Evolutionary conservation across 2,113 vertebrate species (phyloP).

Genomic region (Oxyura jamaicensis): DNA sequence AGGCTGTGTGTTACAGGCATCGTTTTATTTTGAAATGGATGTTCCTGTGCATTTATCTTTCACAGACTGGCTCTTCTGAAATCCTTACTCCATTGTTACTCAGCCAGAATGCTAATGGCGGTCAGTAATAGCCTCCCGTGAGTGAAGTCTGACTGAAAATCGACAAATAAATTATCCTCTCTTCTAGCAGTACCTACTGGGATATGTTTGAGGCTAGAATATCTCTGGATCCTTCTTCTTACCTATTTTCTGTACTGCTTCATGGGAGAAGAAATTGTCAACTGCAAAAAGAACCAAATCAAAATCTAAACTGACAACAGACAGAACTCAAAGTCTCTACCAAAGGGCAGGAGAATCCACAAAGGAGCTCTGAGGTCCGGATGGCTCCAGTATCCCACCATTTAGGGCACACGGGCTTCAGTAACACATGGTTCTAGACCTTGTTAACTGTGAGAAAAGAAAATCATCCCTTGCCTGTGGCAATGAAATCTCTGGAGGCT

Average conservation of each 20-base stretch:
- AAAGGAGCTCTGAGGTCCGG: not conserved
- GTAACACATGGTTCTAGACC: not conserved
- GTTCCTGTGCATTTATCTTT: conserved; percentile 38
- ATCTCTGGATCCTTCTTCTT: not conserved
- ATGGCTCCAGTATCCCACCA: not conserved
- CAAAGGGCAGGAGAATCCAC: not conserved
- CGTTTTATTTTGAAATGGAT: conserved; percentile 54
- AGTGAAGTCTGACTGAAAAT: conserved; percentile 27
- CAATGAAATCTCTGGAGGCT: not conserved
- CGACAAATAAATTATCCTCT: not conserved
- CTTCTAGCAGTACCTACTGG: not conserved
- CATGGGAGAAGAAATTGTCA: not conserved
- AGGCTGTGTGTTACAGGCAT: conserved; percentile 28
- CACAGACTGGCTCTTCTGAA: conserved; percentile 36
- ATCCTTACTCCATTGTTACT: conserved; percentile 22
- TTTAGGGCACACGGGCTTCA: not conserved
- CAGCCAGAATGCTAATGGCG: conserved; percentile 38
- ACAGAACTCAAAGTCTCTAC: not conserved
- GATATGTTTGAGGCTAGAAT: not conserved
- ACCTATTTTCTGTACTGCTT: not conserved
- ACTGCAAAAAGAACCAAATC: not conserved
- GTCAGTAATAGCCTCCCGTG: not conserved
- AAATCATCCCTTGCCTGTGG: not conserved
- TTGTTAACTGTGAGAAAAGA: not conserved
- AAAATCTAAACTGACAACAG: not conserved